Conservation (phyloP, 2,797 vertebrate species). For the Gymnothorax javanicus region DNA sequence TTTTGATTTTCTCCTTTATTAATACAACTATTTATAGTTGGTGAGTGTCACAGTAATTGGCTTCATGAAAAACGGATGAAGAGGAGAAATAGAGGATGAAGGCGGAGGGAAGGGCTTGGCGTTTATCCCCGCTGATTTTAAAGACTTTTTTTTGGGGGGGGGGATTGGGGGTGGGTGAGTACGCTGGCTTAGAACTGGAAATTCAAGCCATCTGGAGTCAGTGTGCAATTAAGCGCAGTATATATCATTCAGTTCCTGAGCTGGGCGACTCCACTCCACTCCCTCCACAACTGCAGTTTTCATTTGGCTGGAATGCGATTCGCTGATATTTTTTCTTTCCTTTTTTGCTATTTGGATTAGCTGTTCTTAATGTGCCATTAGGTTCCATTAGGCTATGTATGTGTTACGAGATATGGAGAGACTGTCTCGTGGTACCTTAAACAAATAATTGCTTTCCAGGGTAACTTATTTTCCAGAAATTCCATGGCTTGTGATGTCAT, state of each 20-base stretch:
- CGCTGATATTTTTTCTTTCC: background rate
- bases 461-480: background rate
- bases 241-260: background rate
- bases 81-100: conserved; percentile 21
- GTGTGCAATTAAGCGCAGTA: background rate
- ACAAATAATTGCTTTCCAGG: background rate
- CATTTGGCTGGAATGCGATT: background rate
- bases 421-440: background rate
- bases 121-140: conserved; percentile 10
- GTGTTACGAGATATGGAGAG: background rate
- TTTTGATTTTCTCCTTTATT: conserved; percentile 37
- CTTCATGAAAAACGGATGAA: conserved; percentile 33
- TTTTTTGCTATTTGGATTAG: background rate
- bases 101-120: conserved; percentile 8
- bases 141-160: conserved; percentile 2
- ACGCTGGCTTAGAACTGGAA: conserved; percentile 4
- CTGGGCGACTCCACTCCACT: background rate
- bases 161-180: background rate
- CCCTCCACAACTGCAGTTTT: background rate
- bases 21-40: conserved; percentile 42
- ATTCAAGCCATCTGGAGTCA: conserved; percentile 16
- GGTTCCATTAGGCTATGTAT: background rate
- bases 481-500: background rate
- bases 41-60: conserved; percentile 33
- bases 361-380: background rate